Conservation (phyloP, 2,888 invertebrate genomes). For the Fragum sueziense region DNA sequence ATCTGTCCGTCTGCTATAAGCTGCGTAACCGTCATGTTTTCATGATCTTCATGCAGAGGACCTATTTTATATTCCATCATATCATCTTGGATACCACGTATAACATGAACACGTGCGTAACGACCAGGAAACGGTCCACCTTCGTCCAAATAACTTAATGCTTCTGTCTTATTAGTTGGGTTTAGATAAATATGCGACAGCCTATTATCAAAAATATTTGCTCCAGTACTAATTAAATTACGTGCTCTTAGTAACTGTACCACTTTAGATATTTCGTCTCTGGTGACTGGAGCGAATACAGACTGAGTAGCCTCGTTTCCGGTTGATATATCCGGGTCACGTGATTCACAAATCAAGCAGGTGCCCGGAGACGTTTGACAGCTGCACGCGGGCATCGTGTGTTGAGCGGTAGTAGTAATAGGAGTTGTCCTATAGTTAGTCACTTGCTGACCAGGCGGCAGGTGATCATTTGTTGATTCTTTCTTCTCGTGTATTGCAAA, state of each 20-base stretch:
- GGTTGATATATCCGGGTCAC: slow-evolving; percentile 30
- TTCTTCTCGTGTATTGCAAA: slow-evolving; percentile 25
- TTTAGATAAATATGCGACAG: slow-evolving; percentile 43
- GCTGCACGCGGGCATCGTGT: not conserved
- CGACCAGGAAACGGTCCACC: slow-evolving; percentile 58
- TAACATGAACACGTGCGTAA: slow-evolving; percentile 57
- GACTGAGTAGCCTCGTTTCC: slow-evolving; percentile 18
- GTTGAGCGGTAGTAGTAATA: not conserved
- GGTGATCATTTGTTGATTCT: not conserved
- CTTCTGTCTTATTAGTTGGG: slow-evolving; percentile 47
- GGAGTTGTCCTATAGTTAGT: not conserved
- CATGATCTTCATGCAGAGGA: slow-evolving; percentile 42
- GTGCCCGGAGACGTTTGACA: slow-evolving; percentile 2
- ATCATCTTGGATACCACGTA: slow-evolving; percentile 46
- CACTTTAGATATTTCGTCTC: slow-evolving; percentile 44
- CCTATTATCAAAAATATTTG: slow-evolving; percentile 19
- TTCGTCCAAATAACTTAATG: slow-evolving; percentile 54
- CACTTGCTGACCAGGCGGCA: not conserved
- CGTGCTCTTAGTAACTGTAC: slow-evolving; percentile 1
- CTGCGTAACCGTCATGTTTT: slow-evolving; percentile 28
- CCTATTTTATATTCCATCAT: slow-evolving; percentile 64
- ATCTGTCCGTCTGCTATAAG: slow-evolving; percentile 48
- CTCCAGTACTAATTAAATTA: not conserved
- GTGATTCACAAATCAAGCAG: slow-evolving; percentile 1
- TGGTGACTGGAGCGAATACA: slow-evolving; percentile 51